Percentiles rank a stretch among this genome's conserved stretches.
Evolutionary conservation across 1,140 invertebrate species (phyloP).

Genomic region (Bombyx mandarina): DNA sequence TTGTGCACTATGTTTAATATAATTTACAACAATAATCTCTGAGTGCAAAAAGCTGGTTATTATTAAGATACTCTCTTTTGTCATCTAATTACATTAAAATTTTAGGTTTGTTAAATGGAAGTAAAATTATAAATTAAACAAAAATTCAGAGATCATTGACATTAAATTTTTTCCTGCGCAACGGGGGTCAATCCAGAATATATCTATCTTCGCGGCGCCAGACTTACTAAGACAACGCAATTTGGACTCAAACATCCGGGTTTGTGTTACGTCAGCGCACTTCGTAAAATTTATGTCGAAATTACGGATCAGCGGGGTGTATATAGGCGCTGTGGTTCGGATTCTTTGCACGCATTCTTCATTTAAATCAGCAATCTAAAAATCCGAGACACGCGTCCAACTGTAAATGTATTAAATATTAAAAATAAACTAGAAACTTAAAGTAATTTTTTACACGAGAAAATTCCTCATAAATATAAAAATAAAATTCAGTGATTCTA

Average conservation of each 20-base stretch:
- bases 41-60: no score
- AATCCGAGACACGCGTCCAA: no score
- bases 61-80: no score
- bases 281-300: conserved; percentile 5
- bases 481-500: no score
- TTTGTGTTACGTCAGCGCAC: conserved; percentile 5
- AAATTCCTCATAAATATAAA: no score
- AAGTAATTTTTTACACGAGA: no score
- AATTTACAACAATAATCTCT: no score
- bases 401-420: no score
- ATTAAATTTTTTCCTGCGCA: conserved; percentile 6
- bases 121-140: conserved; percentile 20
- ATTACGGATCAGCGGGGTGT: conserved; percentile 3
- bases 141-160: not conserved
- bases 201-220: conserved; percentile 13
- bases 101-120: no score
- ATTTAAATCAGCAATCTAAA: not conserved
- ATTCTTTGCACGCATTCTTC: not conserved
- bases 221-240: conserved; percentile 13
- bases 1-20: no score
- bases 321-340: conserved; percentile 1
- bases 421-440: no score
- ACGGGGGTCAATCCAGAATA: conserved; percentile 10
- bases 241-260: conserved; percentile 9
- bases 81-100: no score